These are phyloP conservation scores for Chamaetylas fuelleborni DNA, from an alignment of 2,113 vertebrate species.

Conservation along the genomic window DNA sequence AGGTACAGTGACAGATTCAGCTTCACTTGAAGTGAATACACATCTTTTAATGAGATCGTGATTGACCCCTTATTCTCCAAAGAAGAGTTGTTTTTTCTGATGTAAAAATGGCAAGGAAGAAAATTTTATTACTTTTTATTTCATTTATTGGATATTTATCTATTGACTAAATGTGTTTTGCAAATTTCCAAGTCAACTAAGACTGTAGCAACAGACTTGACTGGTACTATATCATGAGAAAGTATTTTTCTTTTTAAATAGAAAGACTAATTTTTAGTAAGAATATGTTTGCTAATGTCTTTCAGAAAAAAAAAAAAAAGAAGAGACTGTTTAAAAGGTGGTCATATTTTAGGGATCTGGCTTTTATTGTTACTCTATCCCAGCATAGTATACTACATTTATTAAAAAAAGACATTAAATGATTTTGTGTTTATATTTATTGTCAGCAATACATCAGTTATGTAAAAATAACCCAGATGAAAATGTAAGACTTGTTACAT, in stretches of 20 bases:
- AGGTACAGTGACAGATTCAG: not conserved
- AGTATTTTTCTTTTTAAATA: not conserved
- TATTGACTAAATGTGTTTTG: not conserved
- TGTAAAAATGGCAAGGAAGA: not conserved
- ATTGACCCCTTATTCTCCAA: not conserved
- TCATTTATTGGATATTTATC: not conserved
- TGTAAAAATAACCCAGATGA: constrained; percentile 91
- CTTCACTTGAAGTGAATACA: not conserved
- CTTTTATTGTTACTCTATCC: constrained; percentile 15
- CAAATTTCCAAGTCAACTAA: not conserved
- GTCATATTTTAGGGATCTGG: not conserved
- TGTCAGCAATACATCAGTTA: constrained; percentile 83
- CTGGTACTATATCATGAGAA: not conserved
- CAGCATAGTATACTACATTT: not conserved
- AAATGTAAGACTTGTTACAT: constrained; percentile 79
- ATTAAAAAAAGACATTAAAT: constrained; percentile 61
- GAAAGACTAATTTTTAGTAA: not conserved
- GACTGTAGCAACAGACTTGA: not conserved
- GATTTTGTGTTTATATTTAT: constrained; percentile 80
- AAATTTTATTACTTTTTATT: not conserved
- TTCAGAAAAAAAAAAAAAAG: not conserved
- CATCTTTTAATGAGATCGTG: not conserved
- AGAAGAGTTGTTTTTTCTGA: not conserved
- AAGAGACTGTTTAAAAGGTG: not conserved
- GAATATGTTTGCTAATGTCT: not conserved